Conservation (phyloP, 2,113 vertebrate species). For the Heloderma charlesbogerti region DNA sequence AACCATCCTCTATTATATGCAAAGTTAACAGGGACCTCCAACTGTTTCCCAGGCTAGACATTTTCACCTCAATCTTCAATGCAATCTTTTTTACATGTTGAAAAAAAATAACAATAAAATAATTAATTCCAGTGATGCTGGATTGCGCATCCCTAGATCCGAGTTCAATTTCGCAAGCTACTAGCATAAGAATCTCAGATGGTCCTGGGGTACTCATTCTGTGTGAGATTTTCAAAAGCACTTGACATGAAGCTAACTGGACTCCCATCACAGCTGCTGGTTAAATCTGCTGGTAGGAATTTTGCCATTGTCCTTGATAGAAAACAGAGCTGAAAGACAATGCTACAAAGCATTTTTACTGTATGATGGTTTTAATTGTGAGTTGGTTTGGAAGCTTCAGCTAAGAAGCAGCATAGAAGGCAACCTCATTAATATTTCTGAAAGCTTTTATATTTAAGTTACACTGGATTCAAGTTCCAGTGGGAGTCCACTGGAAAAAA, state of each 20-base stretch:
- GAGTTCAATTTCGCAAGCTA: conserved; percentile 24
- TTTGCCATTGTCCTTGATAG: not conserved
- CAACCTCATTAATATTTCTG: not conserved
- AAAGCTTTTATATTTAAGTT: not conserved
- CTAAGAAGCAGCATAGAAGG: not conserved
- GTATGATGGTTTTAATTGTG: not conserved
- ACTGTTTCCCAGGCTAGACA: not conserved
- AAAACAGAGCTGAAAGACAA: conserved; percentile 2
- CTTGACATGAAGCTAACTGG: conserved; percentile 19
- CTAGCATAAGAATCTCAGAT: not conserved
- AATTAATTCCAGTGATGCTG: rapidly evolving
- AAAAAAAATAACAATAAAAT: not conserved
- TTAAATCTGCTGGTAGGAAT: not conserved
- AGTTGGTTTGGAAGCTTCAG: not conserved
- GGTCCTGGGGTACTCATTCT: not conserved
- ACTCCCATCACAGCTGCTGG: not conserved
- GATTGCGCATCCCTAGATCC: not conserved
- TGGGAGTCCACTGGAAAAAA: no score
- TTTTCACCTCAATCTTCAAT: conserved; percentile 26
- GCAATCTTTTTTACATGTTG: conserved; percentile 8
- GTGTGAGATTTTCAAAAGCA: conserved; percentile 16
- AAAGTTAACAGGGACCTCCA: conserved; percentile 15
- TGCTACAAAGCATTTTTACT: not conserved
- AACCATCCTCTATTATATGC: not conserved
- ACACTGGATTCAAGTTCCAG: no score